Conservation (phyloP, 2,113 vertebrate species). For the Camelus dromedarius region DNA sequence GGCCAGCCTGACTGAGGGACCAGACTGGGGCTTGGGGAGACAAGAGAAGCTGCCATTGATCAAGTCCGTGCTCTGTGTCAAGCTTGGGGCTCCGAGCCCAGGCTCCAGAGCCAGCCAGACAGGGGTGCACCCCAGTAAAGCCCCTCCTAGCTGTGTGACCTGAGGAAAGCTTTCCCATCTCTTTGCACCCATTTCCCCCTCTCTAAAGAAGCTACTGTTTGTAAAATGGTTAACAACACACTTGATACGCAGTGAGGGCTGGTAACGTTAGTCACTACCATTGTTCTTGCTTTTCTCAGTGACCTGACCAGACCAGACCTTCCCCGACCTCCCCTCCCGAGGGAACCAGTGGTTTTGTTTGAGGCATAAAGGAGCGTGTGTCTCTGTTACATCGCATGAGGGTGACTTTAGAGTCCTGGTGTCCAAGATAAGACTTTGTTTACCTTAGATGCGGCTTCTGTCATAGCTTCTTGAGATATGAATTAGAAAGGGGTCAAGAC, state of each 20-base stretch:
- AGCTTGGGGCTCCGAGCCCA: background rate
- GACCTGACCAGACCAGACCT: too few relatives aligned
- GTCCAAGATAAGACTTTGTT: background rate
- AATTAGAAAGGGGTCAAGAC: background rate
- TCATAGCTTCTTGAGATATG: constrained; percentile 14
- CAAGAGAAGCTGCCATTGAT: background rate
- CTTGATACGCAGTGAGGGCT: background rate
- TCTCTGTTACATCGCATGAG: background rate
- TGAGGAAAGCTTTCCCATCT: background rate
- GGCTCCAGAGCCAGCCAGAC: background rate
- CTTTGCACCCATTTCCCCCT: background rate
- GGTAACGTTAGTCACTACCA: background rate
- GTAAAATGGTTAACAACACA: background rate
- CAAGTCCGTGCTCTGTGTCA: background rate
- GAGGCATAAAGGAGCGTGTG: background rate
- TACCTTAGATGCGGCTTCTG: background rate
- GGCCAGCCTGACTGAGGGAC: background rate
- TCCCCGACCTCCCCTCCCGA: background rate
- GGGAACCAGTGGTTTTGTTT: constrained; percentile 62
- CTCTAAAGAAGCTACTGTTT: background rate
- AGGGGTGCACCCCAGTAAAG: background rate
- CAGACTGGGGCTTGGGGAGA: background rate
- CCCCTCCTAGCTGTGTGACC: background rate
- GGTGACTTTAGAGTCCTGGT: background rate
- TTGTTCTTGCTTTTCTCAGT: background rate